These are phyloP conservation scores for Trichosurus vulpecula DNA, from an alignment of 2,797 vertebrate species.

Conservation along the genomic window DNA sequence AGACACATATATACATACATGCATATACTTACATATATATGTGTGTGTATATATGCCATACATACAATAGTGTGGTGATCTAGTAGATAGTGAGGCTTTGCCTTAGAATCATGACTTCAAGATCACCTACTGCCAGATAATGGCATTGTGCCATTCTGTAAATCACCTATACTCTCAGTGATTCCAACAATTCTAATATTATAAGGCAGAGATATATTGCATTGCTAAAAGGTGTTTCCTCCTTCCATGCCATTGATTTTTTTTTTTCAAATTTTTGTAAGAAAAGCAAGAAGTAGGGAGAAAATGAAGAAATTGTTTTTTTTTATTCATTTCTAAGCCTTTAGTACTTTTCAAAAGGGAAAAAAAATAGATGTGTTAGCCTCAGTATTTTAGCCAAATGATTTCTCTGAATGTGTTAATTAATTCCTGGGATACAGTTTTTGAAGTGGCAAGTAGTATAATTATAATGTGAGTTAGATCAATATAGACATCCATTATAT, in stretches of 20 bases:
- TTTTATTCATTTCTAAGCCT: not conserved
- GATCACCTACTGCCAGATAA: not conserved
- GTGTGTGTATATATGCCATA: not conserved
- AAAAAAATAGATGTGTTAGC: not conserved
- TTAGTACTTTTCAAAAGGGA: not conserved
- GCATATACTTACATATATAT: no score
- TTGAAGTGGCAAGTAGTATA: not conserved
- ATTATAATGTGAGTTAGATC: not conserved
- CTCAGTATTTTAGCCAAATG: conserved; percentile 20
- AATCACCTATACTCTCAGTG: not conserved
- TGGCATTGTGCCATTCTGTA: not conserved
- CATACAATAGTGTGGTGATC: not conserved
- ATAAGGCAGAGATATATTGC: not conserved
- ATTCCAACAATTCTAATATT: not conserved
- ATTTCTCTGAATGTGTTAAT: not conserved
- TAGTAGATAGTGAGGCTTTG: not conserved
- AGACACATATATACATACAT: no score
- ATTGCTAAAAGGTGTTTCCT: not conserved
- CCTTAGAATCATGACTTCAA: not conserved
- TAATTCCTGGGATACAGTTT: not conserved
- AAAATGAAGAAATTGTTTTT: not conserved
- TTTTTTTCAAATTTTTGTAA: not conserved
- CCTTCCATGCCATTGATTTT: not conserved
- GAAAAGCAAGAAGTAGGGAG: not conserved
- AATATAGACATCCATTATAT: not conserved